Conservation (phyloP, 2,797 vertebrate species). For the Anas georgica region DNA sequence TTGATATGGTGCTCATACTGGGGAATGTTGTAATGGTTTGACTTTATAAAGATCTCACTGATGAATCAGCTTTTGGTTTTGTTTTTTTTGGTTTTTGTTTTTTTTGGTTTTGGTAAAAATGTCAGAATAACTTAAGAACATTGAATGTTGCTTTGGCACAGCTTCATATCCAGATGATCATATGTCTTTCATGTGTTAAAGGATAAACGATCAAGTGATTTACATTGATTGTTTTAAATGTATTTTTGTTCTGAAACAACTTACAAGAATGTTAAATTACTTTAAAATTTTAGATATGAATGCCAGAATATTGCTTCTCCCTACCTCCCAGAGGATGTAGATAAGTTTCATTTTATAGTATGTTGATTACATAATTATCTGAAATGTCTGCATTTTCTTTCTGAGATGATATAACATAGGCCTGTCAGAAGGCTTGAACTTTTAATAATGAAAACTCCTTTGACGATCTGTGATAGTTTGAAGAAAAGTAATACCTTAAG, state of each 20-base stretch:
- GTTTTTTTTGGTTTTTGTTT: too few species aligned
- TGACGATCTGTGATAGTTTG: not conserved
- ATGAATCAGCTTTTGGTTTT: not conserved
- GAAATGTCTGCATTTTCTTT: conserved; percentile 46
- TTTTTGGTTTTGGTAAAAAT: too few species aligned
- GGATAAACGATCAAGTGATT: not conserved
- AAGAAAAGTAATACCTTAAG: not conserved
- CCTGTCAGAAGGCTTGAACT: conserved; percentile 3
- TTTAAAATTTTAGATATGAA: conserved; percentile 52
- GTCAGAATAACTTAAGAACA: not conserved
- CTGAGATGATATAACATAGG: conserved; percentile 25
- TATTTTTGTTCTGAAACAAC: not conserved
- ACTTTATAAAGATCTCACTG: not conserved
- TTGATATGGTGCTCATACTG: not conserved
- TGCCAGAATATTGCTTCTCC: not conserved
- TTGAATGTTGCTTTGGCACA: not conserved
- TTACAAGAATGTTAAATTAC: conserved; percentile 4
- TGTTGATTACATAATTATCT: conserved; percentile 47
- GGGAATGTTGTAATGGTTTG: not conserved
- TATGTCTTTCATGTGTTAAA: not conserved
- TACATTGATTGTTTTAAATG: not conserved
- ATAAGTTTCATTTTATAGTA: conserved; percentile 22
- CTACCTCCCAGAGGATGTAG: not conserved
- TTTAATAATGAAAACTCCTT: not conserved
- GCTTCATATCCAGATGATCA: not conserved